These are phyloP conservation scores for Tanypteryx hageni DNA, from an alignment of 2,888 invertebrate genomes.

Conservation along the genomic window DNA sequence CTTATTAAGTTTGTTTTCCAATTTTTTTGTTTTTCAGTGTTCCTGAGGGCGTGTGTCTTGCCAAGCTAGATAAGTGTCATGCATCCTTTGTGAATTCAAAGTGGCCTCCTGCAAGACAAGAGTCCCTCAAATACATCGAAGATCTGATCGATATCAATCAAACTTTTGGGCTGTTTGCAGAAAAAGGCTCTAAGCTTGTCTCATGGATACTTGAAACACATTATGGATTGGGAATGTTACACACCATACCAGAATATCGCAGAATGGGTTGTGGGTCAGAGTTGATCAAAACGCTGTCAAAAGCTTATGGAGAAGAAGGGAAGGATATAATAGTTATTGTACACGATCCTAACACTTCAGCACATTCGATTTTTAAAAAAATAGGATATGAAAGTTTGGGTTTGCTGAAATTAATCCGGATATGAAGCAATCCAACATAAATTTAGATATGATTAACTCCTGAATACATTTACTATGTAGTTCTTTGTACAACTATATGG, in stretches of 20 bases:
- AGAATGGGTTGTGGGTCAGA: slow-evolving; percentile 17
- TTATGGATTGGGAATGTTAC: slow-evolving; percentile 39
- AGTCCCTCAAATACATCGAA: not conserved
- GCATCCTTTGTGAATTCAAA: slow-evolving; percentile 5
- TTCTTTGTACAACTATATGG: too few species aligned
- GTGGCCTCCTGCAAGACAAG: slow-evolving; percentile 5
- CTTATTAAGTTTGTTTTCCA: too few species aligned
- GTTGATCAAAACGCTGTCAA: slow-evolving; percentile 12
- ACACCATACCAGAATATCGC: slow-evolving; percentile 11
- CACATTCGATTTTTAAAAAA: not conserved
- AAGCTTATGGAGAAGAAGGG: not conserved
- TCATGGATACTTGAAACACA: slow-evolving; percentile 46
- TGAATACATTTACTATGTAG: too few species aligned
- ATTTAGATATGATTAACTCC: too few species aligned
- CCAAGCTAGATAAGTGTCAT: not conserved
- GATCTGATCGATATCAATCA: slow-evolving; percentile 20
- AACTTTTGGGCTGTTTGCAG: slow-evolving; percentile 30
- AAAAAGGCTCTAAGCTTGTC: not conserved
- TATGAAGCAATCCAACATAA: not conserved
- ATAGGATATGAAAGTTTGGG: not conserved
- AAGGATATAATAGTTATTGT: not conserved
- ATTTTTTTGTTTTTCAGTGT: not conserved
- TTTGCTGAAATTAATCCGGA: not conserved
- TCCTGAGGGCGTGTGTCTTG: not conserved
- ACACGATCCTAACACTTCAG: not conserved